A percentile compares a stretch with the other conserved stretches of the same genome.
Conservation (phyloP, 2,797 vertebrate species). For the Platalea minor region DNA sequence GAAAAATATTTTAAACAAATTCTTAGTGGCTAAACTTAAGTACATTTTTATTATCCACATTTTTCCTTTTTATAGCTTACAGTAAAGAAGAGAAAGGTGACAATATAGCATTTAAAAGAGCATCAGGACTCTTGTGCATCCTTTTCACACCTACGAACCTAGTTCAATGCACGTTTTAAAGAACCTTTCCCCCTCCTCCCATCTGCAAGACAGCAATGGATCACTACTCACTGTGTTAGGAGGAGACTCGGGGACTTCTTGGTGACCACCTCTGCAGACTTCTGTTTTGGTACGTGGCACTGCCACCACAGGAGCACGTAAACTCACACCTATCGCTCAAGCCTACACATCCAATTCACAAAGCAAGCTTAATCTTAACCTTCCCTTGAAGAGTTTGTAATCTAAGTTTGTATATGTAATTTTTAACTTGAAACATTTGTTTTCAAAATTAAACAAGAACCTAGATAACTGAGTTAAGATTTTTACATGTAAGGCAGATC, state of each 20-base stretch:
- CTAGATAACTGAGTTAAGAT: neutral
- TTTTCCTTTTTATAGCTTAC: neutral
- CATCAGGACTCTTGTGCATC: neutral
- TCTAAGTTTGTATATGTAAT: accelerated
- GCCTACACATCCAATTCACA: neutral
- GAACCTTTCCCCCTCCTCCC: neutral
- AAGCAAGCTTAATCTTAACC: neutral
- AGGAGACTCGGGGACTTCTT: neutral
- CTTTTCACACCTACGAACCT: neutral
- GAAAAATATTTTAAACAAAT: neutral
- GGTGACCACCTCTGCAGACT: neutral
- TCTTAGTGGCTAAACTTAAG: neutral
- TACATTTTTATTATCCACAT: neutral
- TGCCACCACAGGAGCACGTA: neutral
- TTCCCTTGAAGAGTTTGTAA: neutral
- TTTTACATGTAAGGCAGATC: neutral
- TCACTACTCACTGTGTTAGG: accelerated
- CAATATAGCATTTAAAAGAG: neutral
- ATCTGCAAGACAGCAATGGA: accelerated
- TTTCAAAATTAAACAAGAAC: neutral
- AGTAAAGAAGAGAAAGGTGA: neutral
- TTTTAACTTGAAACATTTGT: neutral
- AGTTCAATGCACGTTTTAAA: neutral
- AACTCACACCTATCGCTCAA: neutral
- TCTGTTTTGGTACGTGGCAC: neutral